A percentile compares a stretch with the other conserved stretches of the same genome.
phyloP scores from a whole-genome alignment of 1,140 invertebrate species.

The Drosophila sucinea region DNA sequence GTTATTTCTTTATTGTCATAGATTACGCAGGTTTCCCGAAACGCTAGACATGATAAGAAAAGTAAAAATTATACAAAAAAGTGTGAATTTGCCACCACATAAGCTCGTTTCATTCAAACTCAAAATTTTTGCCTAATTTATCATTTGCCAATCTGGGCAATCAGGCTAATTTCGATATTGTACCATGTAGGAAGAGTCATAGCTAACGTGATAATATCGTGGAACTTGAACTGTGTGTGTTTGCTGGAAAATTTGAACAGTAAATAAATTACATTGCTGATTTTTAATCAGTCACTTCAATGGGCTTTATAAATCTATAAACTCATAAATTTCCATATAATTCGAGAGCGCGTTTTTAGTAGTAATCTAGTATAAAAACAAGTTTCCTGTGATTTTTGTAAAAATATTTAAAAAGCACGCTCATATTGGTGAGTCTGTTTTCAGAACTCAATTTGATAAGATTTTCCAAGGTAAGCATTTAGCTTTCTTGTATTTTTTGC shows the following conservation, averaged over 20 bases:
- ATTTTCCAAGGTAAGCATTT: not conserved
- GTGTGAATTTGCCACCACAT: not conserved
- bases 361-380: not conserved
- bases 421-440: not conserved
- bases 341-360: not conserved
- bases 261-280: constrained; percentile 4
- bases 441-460: not conserved
- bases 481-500: not conserved
- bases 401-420: not conserved
- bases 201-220: not conserved
- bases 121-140: constrained; percentile 1
- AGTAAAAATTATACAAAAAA: constrained; percentile 6
- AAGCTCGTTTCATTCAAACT: constrained; percentile 16
- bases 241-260: not conserved
- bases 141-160: not conserved
- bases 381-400: not conserved
- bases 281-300: not conserved
- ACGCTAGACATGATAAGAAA: constrained; percentile 6
- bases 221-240: constrained; percentile 1
- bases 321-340: not conserved
- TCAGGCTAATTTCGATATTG: not conserved
- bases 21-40: constrained; percentile 13
- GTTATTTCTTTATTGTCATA: constrained; percentile 12
- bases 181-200: not conserved
- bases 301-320: constrained; percentile 1